Base-by-base conservation (phyloP, 1,140 invertebrate species). In the Drosophila mayri region DNA sequence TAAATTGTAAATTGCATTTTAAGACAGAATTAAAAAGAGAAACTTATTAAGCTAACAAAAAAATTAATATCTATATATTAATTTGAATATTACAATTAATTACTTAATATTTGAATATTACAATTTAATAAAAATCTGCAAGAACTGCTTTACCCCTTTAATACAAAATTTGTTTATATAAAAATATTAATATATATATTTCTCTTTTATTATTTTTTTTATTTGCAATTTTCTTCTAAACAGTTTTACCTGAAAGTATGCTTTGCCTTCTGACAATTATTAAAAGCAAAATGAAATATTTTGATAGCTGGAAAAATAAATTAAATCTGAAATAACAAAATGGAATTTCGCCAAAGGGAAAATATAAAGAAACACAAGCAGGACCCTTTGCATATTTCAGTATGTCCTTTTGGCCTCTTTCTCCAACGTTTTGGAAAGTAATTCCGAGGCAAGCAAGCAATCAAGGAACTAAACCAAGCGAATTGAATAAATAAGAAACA, bases 401-500 rank as follows among this genome's bases (percentile, higher is more conserved):
- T 7, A 55, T 38, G 52, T 55, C 52, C 52, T 55, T 25, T 9
- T 30, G 11, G 12, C 32, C 30, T 14, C 8, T 25, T 20, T 40
- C 18, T 10, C 20, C 44, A 40, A 57, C 35, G 25, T 61, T 47
- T 62, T 20, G 16, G 10, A 32, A 20, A 57, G 50, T 55, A 63
- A 74, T 73, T 58, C 71, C 52, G n/a, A 25, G 35, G 20, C 52
- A 50, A 61, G 20, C 52, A 50, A 61, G 85, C 85, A 90, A 90
- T 90, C 85, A 90, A 90, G 86, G 61, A 90, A 85, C 85, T 90
- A 76, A 90, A 63, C 85, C 85, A 90, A 90, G 85, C 86, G 85
- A 90, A 90, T 90, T 85, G 78, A 88, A 90, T 88, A 88, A 90
- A 88, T 72, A 88, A 75, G 85, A 88, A 88, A 88, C 77, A 90